Evolutionary conservation across 37 sponge, comb jelly and placozoan genomes (phyloP), one percentile per base, ranked within the genome.

Genomic region (Hexactinellida sp.): DNA sequence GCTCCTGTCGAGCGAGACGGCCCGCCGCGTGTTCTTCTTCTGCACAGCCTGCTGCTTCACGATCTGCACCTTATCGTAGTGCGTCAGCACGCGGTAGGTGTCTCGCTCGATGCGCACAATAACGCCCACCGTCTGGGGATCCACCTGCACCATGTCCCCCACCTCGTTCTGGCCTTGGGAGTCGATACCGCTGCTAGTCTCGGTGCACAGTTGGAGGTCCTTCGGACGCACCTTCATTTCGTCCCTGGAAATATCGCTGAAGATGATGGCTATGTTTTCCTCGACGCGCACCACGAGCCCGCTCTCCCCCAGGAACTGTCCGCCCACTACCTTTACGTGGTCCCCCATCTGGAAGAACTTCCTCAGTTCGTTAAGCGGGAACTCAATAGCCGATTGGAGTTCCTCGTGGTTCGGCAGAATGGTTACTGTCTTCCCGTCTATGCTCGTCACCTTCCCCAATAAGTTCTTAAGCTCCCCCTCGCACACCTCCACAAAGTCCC

Each of bases 101-200:
- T 98, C 99, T 84, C 94, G 88, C 83, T 95, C 96, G 55, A 98
- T 82, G 30, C 96, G 41, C n/a, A 95, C 92, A 36, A 98, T 95
- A 37, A 93, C 93, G 3, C 99, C 99, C 25, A 98, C 96, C 24
- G 93, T 92, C 84, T 92, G 91, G 47, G 54, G 91, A 37, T 98
- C 96, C 13, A 98, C 63, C 83, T 93, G 90, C 23, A 98, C 94
- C 54, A 98, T 85, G 85, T 95, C 99, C 38, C 99, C 99, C 55
- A 93, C 85, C 83, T 95, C 92, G 54, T 89, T 95, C 85, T 94
- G 96, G 0, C 99, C 99, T 36, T 93, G 90, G 84, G 94, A 51
- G 84, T 98, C 99, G 37, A 98, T 93, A 16, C 99, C 99, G 89
- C 91, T 94, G 86, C 94, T 95, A 36, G 92, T 92, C 87, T 98